Base-by-base conservation (phyloP, 2,888 invertebrate species). In the Ligdia adustata region DNA sequence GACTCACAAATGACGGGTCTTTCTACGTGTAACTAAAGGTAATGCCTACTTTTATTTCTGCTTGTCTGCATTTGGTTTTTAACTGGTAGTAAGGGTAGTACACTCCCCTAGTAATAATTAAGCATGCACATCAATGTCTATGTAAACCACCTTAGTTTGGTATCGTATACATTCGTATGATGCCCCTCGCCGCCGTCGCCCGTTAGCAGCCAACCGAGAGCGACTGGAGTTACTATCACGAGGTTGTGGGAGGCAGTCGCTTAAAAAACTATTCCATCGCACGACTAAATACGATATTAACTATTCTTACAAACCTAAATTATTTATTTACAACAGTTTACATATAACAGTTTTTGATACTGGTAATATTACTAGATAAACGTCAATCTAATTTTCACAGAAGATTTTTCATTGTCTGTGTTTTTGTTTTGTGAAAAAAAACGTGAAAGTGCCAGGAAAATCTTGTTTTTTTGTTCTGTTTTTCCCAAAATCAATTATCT, bases 241-340 rank as follows among this genome's bases (percentile, higher is more conserved):
- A 69, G 65, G 67, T 70, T 67, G 66, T 57, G 43, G 56, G 46
- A 71, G 64, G 54, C 71, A 72, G 79, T 72, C 74, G 75, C 64
- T 20, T 41, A 28, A 34, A 32, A 38, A 41, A 28, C 44, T 41
- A 40, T 38, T 38, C 16, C 15, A 11, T n/a, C 32, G 12, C 39
- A 6, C n/a, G n/a, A n/a, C n/a, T n/a, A n/a, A n/a, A n/a, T n/a
- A n/a, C n/a, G n/a, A n/a, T n/a, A n/a, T n/a, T n/a, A n/a, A n/a
- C n/a, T n/a, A 32, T n/a, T n/a, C 6, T 3, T 22, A 22, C 4
- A 22, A 22, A 22, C 7, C 22, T 22, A 22, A n/a, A n/a, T n/a
- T n/a, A n/a, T n/a, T 22, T 22, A 2, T 6, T 2, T 22, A 22
- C 16, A 22, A 6, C 7, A 22, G n/a, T n/a, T 22, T 22, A 1